Evolutionary conservation across 2,888 invertebrate species (phyloP).

Genomic region (Eumerus sabulonum): DNA sequence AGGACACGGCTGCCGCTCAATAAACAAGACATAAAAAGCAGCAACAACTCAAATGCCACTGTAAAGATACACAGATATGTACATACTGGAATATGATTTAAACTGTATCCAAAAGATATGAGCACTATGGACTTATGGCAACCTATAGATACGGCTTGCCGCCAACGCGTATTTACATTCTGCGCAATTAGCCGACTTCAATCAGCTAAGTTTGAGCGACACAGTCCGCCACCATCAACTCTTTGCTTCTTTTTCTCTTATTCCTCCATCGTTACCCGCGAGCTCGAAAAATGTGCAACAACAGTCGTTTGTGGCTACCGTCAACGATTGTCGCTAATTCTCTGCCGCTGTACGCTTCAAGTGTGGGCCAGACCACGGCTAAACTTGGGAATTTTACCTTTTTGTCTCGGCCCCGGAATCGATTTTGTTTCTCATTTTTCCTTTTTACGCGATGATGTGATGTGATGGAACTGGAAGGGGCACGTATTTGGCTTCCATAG

Average conservation of each 20-base stretch:
- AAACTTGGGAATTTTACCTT: conserved; percentile 26
- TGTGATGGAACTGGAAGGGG: conserved; percentile 52
- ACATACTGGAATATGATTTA: conserved; percentile 62
- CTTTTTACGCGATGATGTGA: conserved; percentile 49
- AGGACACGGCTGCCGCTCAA: conserved; percentile 42
- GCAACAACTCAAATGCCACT: conserved; percentile 51
- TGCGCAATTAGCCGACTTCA: conserved; percentile 56
- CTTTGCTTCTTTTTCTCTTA: conserved; percentile 18
- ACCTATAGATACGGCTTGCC: conserved; percentile 24
- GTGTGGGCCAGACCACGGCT: conserved; percentile 30
- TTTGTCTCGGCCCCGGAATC: conserved; percentile 30
- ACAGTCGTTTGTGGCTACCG: conserved; percentile 36
- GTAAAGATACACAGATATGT: too few species aligned
- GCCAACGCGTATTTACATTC: conserved; percentile 66
- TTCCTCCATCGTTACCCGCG: neutral
- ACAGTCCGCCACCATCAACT: conserved; percentile 20
- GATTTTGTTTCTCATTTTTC: conserved; percentile 20
- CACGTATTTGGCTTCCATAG: conserved; percentile 35
- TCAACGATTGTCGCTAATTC: conserved; percentile 36
- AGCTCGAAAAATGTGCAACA: conserved; percentile 29
- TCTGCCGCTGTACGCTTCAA: conserved; percentile 10
- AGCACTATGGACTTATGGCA: conserved; percentile 13
- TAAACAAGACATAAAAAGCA: conserved; percentile 59
- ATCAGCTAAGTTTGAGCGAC: conserved; percentile 51
- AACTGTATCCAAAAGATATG: conserved; percentile 63